Conservation (phyloP, 2,797 vertebrate species). For the Sciurus vulgaris region DNA sequence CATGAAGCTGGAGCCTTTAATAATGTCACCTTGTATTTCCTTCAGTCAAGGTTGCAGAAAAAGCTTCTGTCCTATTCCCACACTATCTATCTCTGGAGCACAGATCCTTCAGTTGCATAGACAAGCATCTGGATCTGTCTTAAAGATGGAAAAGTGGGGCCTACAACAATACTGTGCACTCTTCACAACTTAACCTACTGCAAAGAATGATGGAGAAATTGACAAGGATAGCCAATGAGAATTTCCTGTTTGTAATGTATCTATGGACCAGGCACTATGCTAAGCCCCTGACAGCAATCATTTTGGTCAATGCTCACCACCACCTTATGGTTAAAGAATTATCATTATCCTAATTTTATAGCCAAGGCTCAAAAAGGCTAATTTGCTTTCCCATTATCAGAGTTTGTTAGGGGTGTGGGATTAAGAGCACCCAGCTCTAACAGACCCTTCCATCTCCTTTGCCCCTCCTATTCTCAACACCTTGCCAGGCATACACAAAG, state of each 20-base stretch:
- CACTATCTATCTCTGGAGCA: not conserved
- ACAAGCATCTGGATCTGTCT: not conserved
- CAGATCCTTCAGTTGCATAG: not conserved
- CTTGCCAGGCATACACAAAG: not conserved
- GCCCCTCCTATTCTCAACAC: not conserved
- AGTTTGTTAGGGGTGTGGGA: not conserved
- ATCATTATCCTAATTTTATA: not conserved
- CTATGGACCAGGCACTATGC: not conserved
- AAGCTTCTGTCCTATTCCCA: not conserved
- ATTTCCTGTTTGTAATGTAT: not conserved
- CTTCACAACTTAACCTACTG: not conserved
- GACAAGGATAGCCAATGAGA: not conserved
- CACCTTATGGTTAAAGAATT: not conserved
- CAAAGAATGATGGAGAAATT: not conserved
- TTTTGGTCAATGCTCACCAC: not conserved
- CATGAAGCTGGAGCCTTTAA: not conserved
- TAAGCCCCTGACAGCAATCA: constrained; percentile 13
- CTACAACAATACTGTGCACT: not conserved
- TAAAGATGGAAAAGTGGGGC: not conserved
- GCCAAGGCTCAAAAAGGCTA: not conserved
- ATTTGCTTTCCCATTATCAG: not conserved
- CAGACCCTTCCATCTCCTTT: not conserved
- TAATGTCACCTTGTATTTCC: not conserved
- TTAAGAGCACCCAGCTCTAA: not conserved
- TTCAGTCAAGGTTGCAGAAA: not conserved